These are phyloP conservation scores for Perizoma affinitatum DNA, from an alignment of 2,888 invertebrate genomes.

Conservation along the genomic window DNA sequence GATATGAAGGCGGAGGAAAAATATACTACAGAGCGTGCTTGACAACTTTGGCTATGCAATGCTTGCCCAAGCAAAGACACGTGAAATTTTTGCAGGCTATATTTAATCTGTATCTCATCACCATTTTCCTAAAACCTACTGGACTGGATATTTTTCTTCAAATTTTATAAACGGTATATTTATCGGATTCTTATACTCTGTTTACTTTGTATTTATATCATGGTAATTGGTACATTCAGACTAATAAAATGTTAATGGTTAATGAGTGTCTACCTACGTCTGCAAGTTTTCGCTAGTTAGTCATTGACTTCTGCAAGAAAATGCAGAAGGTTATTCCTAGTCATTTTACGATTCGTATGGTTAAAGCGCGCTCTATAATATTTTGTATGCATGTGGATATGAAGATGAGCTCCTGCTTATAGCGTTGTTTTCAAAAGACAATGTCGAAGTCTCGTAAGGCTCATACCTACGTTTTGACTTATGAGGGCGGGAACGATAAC, in stretches of 20 bases:
- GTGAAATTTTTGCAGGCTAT: too few species aligned
- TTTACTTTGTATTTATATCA: too few species aligned
- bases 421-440: slow-evolving; percentile 37
- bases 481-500: slow-evolving; percentile 42
- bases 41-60: background rate
- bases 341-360: background rate
- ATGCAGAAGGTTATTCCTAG: too few species aligned
- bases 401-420: slow-evolving; percentile 33
- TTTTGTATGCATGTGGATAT: slow-evolving; percentile 11
- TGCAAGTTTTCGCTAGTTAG: too few species aligned
- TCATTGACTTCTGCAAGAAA: too few species aligned
- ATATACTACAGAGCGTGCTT: slow-evolving; percentile 5
- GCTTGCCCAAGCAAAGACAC: too few species aligned
- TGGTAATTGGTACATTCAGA: too few species aligned
- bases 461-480: slow-evolving; percentile 24
- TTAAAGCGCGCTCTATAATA: slow-evolving; percentile 1
- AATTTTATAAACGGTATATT: too few species aligned
- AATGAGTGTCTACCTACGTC: too few species aligned
- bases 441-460: slow-evolving; percentile 30
- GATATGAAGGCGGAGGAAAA: slow-evolving; percentile 28
- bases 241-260: too few species aligned
- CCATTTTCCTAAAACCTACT: background rate
- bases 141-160: background rate
- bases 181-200: too few species aligned
- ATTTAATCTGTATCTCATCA: background rate